These are phyloP conservation scores for Hyla sarda DNA, from an alignment of 2,113 vertebrate genomes.

Conservation along the genomic window DNA sequence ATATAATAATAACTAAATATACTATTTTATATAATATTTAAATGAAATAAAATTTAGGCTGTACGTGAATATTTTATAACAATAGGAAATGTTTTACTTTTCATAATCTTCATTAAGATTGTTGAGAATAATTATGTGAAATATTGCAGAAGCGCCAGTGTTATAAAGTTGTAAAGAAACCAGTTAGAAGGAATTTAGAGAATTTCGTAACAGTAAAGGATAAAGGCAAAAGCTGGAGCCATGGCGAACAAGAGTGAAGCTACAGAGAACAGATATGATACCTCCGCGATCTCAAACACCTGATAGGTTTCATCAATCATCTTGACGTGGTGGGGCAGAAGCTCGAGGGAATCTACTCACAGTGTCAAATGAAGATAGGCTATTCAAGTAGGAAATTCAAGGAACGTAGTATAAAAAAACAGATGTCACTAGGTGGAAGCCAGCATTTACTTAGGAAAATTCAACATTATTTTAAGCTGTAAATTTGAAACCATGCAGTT, in stretches of 20 bases:
- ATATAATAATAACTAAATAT: too few relatives aligned
- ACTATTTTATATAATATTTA: too few relatives aligned
- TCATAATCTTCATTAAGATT: not conserved
- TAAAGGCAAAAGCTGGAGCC: not conserved
- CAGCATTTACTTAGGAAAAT: constrained; percentile 4
- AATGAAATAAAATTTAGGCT: too few relatives aligned
- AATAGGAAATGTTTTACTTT: not conserved
- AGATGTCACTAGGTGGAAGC: constrained; percentile 19
- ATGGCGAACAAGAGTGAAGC: constrained; percentile 11
- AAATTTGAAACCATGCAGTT: constrained; percentile 15
- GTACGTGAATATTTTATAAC: not conserved
- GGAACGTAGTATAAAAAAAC: constrained; percentile 25
- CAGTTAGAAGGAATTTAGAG: not conserved
- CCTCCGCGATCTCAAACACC: constrained; percentile 49
- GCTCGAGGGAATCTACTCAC: constrained; percentile 81
- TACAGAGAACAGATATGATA: constrained; percentile 50
- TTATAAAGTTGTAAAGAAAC: not conserved
- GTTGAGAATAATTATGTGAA: constrained; percentile 21
- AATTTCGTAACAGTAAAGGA: not conserved
- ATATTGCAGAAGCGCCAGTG: not conserved
- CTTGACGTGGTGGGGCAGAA: constrained; percentile 79
- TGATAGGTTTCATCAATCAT: constrained; percentile 75
- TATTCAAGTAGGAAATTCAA: constrained; percentile 63
- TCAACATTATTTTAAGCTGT: constrained; percentile 12
- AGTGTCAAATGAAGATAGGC: constrained; percentile 77